A percentile compares a stretch with the other conserved stretches of the same genome.
phyloP scores from a whole-genome alignment of 2,888 invertebrate genomes.

The Athalia circularis region DNA sequence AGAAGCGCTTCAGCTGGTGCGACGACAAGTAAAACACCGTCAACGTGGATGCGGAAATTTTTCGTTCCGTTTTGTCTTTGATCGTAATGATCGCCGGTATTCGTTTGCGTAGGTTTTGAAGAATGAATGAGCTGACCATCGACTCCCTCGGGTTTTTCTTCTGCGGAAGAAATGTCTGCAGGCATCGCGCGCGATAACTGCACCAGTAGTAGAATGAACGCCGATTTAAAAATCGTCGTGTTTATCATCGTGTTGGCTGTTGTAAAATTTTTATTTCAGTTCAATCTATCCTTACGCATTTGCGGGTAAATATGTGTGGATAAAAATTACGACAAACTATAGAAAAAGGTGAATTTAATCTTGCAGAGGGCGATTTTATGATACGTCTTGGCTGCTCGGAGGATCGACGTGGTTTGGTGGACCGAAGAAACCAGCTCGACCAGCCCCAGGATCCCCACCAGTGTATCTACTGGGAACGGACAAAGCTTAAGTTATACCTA shows the following conservation, averaged over 20 bases:
- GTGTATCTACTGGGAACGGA: too few relatives aligned
- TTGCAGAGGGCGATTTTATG: background rate
- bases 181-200: conserved; percentile 47
- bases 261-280: too few relatives aligned
- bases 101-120: background rate
- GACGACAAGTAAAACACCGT: conserved; percentile 81
- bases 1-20: conserved; percentile 80
- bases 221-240: conserved; percentile 65
- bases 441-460: background rate
- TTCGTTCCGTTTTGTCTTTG: conserved; percentile 87
- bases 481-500: background rate
- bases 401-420: conserved; percentile 25
- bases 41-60: conserved; percentile 83
- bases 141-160: conserved; percentile 44
- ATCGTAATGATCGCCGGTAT: conserved; percentile 75
- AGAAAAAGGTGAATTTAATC: too few relatives aligned
- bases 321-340: too few relatives aligned
- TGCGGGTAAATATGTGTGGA: too few relatives aligned
- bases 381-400: conserved; percentile 25
- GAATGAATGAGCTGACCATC: conserved; percentile 19
- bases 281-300: too few relatives aligned
- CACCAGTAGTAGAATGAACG: conserved; percentile 51
- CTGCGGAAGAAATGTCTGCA: background rate
- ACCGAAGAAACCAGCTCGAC: background rate
- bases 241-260: conserved; percentile 56